These are phyloP conservation scores for Nothocercus nigrocapillus DNA, from an alignment of 2,113 vertebrate genomes.

Conservation along the genomic window DNA sequence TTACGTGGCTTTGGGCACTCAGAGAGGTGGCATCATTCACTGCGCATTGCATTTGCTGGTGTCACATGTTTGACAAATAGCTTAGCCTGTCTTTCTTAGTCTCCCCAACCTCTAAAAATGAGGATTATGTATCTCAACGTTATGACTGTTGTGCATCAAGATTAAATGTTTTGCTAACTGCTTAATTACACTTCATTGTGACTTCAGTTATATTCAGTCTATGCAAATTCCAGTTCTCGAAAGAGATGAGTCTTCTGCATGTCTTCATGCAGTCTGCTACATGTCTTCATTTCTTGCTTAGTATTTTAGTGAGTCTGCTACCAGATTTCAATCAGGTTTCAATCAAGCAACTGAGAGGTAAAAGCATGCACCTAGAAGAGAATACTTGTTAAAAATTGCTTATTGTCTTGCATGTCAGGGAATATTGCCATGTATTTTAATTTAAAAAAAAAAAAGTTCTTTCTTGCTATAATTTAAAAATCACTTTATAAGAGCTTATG, in stretches of 20 bases:
- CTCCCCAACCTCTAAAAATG: background rate
- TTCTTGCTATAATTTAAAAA: background rate
- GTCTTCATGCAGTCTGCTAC: background rate
- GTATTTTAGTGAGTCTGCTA: background rate
- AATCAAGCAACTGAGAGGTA: background rate
- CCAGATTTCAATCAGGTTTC: background rate
- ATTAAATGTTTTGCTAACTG: background rate
- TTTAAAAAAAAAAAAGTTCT: background rate
- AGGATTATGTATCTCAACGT: background rate
- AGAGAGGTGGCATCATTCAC: fast-evolving
- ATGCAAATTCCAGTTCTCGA: background rate
- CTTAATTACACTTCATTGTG: background rate
- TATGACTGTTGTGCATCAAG: background rate
- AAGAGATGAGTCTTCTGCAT: background rate
- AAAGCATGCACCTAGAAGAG: background rate
- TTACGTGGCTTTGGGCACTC: background rate
- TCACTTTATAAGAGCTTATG: background rate
- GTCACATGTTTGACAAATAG: background rate
- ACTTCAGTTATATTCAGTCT: background rate
- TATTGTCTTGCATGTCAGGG: background rate
- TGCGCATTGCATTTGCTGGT: background rate
- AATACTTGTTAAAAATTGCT: background rate
- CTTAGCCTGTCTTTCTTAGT: background rate
- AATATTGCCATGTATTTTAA: background rate
- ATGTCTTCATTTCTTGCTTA: background rate